These are phyloP conservation scores for Limnephilus auricula DNA, from an alignment of 2,888 invertebrate species.

Conservation along the genomic window DNA sequence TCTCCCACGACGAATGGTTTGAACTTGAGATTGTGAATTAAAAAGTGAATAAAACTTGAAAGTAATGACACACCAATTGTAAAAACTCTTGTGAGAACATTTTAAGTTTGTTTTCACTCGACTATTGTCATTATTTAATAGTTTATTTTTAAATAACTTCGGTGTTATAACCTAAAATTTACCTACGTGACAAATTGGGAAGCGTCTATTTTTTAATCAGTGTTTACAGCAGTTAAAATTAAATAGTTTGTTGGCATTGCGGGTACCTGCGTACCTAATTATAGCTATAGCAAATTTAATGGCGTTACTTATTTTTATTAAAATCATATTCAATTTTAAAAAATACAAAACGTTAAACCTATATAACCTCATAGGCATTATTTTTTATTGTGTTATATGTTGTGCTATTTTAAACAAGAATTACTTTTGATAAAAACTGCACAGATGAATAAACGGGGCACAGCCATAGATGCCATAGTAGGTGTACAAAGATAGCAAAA, in stretches of 20 bases:
- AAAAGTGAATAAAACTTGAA: conserved; percentile 17
- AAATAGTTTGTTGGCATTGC: not conserved
- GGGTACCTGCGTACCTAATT: not conserved
- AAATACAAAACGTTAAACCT: not conserved
- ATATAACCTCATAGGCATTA: too few relatives aligned
- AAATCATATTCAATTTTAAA: not conserved
- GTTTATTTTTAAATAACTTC: conserved; percentile 47
- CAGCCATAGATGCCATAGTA: too few relatives aligned
- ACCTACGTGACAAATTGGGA: conserved; percentile 39
- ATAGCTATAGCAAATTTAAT: not conserved
- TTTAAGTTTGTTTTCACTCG: conserved; percentile 12
- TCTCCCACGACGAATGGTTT: conserved; percentile 42
- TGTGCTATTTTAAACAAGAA: too few relatives aligned
- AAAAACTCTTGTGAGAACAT: not conserved
- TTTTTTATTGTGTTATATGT: too few relatives aligned
- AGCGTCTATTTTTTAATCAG: conserved; percentile 42
- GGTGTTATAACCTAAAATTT: conserved; percentile 33
- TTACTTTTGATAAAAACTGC: too few relatives aligned
- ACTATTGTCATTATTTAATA: conserved; percentile 13
- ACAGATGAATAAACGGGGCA: too few relatives aligned
- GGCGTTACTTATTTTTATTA: too few relatives aligned
- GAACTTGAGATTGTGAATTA: conserved; percentile 45
- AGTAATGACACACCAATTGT: not conserved
- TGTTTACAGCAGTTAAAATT: not conserved
- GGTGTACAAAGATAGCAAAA: too few relatives aligned